Evolutionary conservation across 2,113 vertebrate genomes (phyloP).

Genomic region (Mormyrus iriodes): DNA sequence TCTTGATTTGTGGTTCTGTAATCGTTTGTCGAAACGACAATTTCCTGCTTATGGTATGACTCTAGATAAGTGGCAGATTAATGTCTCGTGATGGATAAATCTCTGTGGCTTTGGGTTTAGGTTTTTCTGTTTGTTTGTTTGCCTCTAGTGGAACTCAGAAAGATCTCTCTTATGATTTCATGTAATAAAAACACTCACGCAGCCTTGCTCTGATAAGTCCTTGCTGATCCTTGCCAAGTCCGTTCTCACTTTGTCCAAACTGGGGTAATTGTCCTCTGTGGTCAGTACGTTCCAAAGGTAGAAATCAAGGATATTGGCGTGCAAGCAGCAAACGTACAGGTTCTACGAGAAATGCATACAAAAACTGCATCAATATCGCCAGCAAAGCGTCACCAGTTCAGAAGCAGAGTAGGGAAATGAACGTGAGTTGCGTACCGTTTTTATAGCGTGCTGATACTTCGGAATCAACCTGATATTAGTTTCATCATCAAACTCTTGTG

Average conservation of each 20-base stretch:
- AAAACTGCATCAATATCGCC: background rate
- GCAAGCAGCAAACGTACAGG: slow-evolving; percentile 60
- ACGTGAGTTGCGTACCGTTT: background rate
- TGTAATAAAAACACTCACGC: slow-evolving; percentile 32
- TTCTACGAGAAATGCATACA: slow-evolving; percentile 36
- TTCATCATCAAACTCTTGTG: slow-evolving; percentile 33
- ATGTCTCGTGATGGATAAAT: background rate
- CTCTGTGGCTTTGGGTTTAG: background rate
- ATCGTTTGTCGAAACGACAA: background rate
- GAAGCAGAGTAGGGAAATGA: background rate
- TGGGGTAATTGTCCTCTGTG: slow-evolving; percentile 27
- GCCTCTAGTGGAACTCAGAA: background rate
- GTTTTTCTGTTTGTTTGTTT: background rate
- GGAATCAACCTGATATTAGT: slow-evolving; percentile 36
- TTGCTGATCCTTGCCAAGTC: slow-evolving; percentile 52
- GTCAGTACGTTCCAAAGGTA: slow-evolving; percentile 56
- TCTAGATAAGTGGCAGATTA: background rate
- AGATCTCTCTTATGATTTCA: background rate
- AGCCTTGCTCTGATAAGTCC: slow-evolving; percentile 41
- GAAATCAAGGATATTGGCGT: slow-evolving; percentile 57
- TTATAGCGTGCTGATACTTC: slow-evolving; percentile 13
- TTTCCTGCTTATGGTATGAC: background rate
- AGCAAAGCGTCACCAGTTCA: background rate
- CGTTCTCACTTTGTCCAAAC: slow-evolving; percentile 46
- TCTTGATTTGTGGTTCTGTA: background rate